phyloP scores from a whole-genome alignment of 2,113 vertebrate genomes.

The Dipodomys merriami region DNA sequence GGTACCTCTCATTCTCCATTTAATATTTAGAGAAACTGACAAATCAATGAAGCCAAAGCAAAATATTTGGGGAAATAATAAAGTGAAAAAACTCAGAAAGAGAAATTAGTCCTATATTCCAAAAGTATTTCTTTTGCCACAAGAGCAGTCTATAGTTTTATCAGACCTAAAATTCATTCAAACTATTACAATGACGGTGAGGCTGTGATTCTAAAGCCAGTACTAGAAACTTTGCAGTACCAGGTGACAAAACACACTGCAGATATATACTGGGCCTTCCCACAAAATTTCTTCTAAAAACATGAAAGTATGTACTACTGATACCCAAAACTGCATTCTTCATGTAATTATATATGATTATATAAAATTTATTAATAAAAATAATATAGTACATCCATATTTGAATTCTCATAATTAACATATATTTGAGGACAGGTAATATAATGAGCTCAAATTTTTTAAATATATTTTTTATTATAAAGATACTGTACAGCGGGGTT shows the following conservation, averaged over 20 bases:
- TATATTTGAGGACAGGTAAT: neutral
- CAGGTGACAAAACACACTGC: neutral
- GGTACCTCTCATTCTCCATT: neutral
- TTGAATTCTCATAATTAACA: neutral
- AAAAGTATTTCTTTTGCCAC: neutral
- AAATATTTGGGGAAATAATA: neutral
- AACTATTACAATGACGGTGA: neutral
- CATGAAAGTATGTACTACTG: neutral
- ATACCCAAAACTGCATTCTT: neutral
- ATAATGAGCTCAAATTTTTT: neutral
- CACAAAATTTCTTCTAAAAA: constrained; percentile 3
- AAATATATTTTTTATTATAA: too few relatives aligned
- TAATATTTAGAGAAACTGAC: neutral
- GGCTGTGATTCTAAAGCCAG: neutral
- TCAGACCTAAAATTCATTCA: neutral
- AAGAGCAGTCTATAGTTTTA: neutral
- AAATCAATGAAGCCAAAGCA: neutral
- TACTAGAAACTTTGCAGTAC: neutral
- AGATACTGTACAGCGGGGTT: too few relatives aligned
- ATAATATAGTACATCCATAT: neutral
- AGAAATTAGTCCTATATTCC: neutral
- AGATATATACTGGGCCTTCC: neutral
- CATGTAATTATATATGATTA: constrained; percentile 17
- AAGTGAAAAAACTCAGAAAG: neutral
- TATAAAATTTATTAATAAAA: constrained; percentile 41